Percentiles rank a stretch among this genome's conserved stretches.
phyloP scores from a whole-genome alignment of 2,113 vertebrate genomes.

The Taxidea taxus region DNA sequence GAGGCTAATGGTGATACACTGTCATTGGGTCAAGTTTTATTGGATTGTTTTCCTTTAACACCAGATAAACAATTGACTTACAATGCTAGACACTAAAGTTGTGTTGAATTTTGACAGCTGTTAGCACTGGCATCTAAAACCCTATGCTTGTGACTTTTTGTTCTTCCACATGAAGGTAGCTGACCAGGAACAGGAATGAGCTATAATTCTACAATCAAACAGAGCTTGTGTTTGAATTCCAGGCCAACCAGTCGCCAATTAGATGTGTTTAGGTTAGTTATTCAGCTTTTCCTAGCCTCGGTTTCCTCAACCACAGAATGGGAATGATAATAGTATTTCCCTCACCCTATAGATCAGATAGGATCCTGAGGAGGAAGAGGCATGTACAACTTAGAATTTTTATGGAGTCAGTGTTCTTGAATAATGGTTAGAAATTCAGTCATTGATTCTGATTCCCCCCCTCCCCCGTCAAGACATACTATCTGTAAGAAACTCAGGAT shows the following conservation, averaged over 20 bases:
- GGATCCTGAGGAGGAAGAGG: background rate
- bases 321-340: background rate
- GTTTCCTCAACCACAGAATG: background rate
- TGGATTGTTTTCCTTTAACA: slow-evolving; percentile 78
- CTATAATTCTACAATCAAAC: background rate
- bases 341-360: background rate
- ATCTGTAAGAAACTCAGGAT: background rate
- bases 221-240: background rate
- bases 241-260: background rate
- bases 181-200: background rate
- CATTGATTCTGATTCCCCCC: background rate
- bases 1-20: slow-evolving; percentile 70
- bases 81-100: slow-evolving; percentile 71
- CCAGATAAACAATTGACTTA: slow-evolving; percentile 77
- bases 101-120: slow-evolving; percentile 77
- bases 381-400: background rate
- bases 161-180: background rate
- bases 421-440: background rate
- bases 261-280: background rate
- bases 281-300: background rate
- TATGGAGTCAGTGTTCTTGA: background rate
- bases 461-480: background rate
- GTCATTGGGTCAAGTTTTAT: slow-evolving; percentile 78
- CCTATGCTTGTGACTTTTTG: slow-evolving; percentile 58
- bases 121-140: slow-evolving; percentile 77